Conservation (phyloP, 2,797 vertebrate species). For the Thalassophryne amazonica region DNA sequence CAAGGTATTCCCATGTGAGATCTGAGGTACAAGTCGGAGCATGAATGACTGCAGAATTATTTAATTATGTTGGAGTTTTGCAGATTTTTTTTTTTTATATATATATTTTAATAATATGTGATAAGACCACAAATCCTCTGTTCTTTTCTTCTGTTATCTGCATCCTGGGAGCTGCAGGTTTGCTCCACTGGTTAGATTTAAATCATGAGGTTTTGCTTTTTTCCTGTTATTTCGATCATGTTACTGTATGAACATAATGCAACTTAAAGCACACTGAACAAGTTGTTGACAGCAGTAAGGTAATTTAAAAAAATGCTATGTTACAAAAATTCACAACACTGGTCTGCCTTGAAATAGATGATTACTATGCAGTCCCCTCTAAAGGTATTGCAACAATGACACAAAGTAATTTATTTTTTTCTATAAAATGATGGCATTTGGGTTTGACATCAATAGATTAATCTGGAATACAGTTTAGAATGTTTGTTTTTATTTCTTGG, state of each 20-base stretch:
- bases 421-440: no score
- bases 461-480: no score
- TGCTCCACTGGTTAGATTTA: slow-evolving; percentile 39
- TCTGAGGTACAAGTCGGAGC: slow-evolving; percentile 32
- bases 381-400: no score
- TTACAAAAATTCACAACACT: no score
- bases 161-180: slow-evolving; percentile 43
- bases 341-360: no score
- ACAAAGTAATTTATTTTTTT: no score
- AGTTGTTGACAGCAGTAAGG: background rate
- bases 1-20: slow-evolving; percentile 23
- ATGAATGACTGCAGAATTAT: slow-evolving; percentile 40
- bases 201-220: slow-evolving; percentile 30
- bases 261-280: slow-evolving; percentile 14
- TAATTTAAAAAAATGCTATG: no score
- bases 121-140: slow-evolving; percentile 8
- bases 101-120: slow-evolving; percentile 7
- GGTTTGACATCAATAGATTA: no score
- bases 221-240: slow-evolving; percentile 15
- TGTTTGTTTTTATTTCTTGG: no score
- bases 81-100: slow-evolving; percentile 13
- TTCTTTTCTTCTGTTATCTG: slow-evolving; percentile 7
- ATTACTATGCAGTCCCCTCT: no score
- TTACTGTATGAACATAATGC: slow-evolving; percentile 4
- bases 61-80: slow-evolving; percentile 13